Percentiles rank a stretch among this genome's conserved stretches.
Conservation (phyloP, 2,113 vertebrate genomes). For the Paedocypris sp. region DNA sequence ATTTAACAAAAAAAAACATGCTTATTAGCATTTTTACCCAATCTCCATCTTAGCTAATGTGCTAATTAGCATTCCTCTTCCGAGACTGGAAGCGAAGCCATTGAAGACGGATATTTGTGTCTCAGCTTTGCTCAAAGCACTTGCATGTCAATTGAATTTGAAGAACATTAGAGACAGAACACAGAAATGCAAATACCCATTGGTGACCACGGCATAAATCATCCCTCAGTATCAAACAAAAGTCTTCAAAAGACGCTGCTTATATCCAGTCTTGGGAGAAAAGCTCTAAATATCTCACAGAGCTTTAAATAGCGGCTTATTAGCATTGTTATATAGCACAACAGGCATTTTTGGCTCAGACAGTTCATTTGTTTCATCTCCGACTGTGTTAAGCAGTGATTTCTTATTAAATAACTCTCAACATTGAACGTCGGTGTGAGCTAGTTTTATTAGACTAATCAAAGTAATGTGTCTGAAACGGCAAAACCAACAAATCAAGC, state of each 20-base stretch:
- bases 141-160: conserved; percentile 5
- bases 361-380: too few species aligned
- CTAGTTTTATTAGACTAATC: too few species aligned
- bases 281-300: background rate
- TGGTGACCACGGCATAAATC: background rate
- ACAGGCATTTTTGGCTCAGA: too few species aligned
- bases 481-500: too few species aligned
- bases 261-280: background rate
- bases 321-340: too few species aligned
- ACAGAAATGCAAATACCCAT: background rate
- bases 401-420: too few species aligned
- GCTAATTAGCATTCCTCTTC: conserved; percentile 53
- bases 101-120: conserved; percentile 15
- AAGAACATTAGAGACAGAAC: conserved; percentile 5
- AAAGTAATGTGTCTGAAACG: too few species aligned
- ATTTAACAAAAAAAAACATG: conserved; percentile 59
- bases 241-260: background rate
- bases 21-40: conserved; percentile 55
- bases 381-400: too few species aligned
- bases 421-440: too few species aligned
- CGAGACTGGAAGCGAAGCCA: conserved; percentile 30
- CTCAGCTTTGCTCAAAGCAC: conserved; percentile 14
- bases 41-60: conserved; percentile 54
- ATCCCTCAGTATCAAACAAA: background rate
- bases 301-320: background rate